Percentiles rank a stretch among this genome's conserved stretches.
Conservation (phyloP, 2,797 vertebrate species). For the Sardinella longiceps region DNA sequence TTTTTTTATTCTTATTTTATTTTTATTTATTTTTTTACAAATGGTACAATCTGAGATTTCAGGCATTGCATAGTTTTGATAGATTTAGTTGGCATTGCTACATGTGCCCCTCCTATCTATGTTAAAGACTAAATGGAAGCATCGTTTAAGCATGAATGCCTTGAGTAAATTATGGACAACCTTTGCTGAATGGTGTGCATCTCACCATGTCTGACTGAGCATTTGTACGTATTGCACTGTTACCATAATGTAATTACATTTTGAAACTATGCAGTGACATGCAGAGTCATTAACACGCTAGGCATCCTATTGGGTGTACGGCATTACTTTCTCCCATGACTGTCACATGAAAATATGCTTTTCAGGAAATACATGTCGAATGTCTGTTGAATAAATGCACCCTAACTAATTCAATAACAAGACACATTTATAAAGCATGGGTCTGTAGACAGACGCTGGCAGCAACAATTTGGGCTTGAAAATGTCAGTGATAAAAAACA, state of each 20-base stretch:
- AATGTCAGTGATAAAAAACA: not conserved
- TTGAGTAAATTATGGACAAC: not conserved
- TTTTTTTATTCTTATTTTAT: no score
- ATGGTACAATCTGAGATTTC: not conserved
- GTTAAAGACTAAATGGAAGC: not conserved
- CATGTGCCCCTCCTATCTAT: not conserved
- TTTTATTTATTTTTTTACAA: not conserved
- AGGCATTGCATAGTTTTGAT: not conserved
- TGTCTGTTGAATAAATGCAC: not conserved
- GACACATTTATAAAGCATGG: conserved; percentile 22
- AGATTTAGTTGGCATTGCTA: not conserved
- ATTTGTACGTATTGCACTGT: not conserved
- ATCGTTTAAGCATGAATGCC: not conserved
- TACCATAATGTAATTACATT: not conserved
- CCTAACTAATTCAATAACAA: conserved; percentile 13
- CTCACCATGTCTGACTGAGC: conserved; percentile 3
- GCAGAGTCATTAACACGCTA: not conserved
- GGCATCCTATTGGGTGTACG: not conserved
- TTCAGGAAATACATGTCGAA: not conserved
- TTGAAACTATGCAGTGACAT: not conserved
- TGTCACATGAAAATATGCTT: not conserved
- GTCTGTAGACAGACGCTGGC: not conserved
- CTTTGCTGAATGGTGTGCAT: conserved; percentile 18
- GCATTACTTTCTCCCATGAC: conserved; percentile 4
- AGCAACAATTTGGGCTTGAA: not conserved